These are phyloP conservation scores for Amia ocellicauda DNA, from an alignment of 2,113 vertebrate species.

Conservation along the genomic window DNA sequence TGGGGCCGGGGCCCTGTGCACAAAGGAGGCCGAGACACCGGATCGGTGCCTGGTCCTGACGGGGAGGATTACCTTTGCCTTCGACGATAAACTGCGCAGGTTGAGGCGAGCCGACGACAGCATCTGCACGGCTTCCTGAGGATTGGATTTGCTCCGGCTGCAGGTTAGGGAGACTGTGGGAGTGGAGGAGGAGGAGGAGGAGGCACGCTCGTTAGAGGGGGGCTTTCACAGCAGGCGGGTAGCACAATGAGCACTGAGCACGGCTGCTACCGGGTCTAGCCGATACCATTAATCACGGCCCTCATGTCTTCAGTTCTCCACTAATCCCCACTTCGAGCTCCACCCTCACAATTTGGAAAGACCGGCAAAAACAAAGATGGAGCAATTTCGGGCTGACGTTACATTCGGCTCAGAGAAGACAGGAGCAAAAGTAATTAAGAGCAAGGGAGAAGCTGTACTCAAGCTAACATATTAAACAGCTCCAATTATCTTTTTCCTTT, in stretches of 20 bases:
- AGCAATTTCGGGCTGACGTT: neutral
- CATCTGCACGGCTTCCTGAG: slow-evolving; percentile 77
- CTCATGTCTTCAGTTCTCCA: too few species aligned
- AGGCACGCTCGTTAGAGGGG: neutral
- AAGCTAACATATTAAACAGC: neutral
- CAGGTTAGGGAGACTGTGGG: slow-evolving; percentile 81
- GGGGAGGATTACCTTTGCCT: slow-evolving; percentile 78
- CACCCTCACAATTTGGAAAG: too few species aligned
- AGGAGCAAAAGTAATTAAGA: neutral
- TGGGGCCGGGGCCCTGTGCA: neutral
- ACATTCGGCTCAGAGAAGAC: neutral
- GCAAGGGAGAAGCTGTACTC: too few species aligned
- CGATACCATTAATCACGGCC: too few species aligned
- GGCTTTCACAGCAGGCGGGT: neutral
- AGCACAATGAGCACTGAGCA: too few species aligned
- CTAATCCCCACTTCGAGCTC: too few species aligned
- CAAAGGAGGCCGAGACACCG: neutral
- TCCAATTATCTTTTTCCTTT: too few species aligned
- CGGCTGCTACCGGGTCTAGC: too few species aligned
- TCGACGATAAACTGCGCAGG: slow-evolving; percentile 77
- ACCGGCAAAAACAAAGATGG: too few species aligned
- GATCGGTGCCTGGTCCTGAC: too few species aligned
- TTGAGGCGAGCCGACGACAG: slow-evolving; percentile 88
- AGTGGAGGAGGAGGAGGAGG: slow-evolving; percentile 26
- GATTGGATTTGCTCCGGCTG: slow-evolving; percentile 71